A percentile compares a stretch with the other conserved stretches of the same genome.
These are phyloP conservation scores for Paraplagusia blochii DNA, from an alignment of 2,113 vertebrate genomes.

Conservation along the genomic window DNA sequence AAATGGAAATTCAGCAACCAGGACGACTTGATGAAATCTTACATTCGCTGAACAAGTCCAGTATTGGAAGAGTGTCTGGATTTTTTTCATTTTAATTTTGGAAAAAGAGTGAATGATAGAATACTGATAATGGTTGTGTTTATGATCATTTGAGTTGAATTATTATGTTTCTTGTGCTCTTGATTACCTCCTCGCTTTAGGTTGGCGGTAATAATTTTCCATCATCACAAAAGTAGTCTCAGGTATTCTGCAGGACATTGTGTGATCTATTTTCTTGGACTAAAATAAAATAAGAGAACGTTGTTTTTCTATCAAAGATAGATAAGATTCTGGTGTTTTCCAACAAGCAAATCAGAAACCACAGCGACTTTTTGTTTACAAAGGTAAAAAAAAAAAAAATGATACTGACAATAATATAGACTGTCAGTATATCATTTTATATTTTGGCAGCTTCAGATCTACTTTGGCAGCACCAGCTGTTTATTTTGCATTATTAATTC, in stretches of 20 bases:
- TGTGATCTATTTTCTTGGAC: neutral
- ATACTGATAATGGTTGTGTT: neutral
- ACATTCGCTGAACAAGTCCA: neutral
- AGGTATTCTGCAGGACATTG: neutral
- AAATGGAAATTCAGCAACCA: slow-evolving; percentile 1
- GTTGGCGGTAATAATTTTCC: neutral
- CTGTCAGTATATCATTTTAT: no score
- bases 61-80: neutral
- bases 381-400: no score
- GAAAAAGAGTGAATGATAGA: neutral
- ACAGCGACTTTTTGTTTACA: no score
- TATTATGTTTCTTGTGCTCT: no score
- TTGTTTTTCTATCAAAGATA: no score
- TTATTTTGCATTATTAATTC: slow-evolving; percentile 26
- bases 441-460: neutral
- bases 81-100: neutral
- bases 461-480: slow-evolving; percentile 13
- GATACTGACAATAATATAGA: no score
- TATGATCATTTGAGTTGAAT: no score
- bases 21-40: neutral
- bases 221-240: neutral
- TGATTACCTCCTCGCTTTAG: neutral
- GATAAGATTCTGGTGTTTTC: no score
- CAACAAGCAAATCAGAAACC: no score
- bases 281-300: neutral